Evolutionary conservation across 2,888 invertebrate genomes (phyloP).

Genomic region (Apoderus coryli): DNA sequence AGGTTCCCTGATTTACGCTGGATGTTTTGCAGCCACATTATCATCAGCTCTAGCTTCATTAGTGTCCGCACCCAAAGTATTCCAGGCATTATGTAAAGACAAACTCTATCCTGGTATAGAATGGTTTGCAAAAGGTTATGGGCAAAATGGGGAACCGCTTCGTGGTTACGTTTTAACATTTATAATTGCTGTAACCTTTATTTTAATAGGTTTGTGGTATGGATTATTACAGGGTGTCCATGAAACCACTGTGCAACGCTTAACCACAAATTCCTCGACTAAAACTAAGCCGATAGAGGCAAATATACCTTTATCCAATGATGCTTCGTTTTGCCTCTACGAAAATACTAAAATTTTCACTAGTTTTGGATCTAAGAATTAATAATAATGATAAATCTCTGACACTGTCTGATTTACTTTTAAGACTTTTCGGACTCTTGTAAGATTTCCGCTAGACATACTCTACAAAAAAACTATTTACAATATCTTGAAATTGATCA

Average conservation of each 20-base stretch:
- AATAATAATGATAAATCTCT: background rate
- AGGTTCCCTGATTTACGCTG: conserved; percentile 89
- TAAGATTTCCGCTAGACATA: no score
- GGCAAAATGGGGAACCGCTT: conserved; percentile 68
- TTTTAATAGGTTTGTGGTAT: conserved; percentile 60
- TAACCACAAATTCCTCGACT: no score
- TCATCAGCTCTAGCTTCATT: conserved; percentile 92
- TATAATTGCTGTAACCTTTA: conserved; percentile 71
- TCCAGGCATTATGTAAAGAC: conserved; percentile 89
- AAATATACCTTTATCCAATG: no score
- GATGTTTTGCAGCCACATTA: conserved; percentile 92
- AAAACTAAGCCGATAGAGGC: no score
- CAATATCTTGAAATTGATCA: no score
- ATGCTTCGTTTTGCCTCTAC: no score
- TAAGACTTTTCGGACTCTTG: no score
- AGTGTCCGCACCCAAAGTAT: conserved; percentile 90
- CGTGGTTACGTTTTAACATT: conserved; percentile 89
- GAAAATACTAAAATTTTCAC: no score
- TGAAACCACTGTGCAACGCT: no score
- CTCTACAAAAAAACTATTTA: no score
- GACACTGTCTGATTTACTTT: no score
- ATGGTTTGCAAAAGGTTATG: conserved; percentile 81
- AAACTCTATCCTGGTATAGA: conserved; percentile 82
- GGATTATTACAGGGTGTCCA: background rate
- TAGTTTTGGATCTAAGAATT: background rate